phyloP scores from a whole-genome alignment of 2,797 vertebrate genomes.

The Enteromius mattozi region DNA sequence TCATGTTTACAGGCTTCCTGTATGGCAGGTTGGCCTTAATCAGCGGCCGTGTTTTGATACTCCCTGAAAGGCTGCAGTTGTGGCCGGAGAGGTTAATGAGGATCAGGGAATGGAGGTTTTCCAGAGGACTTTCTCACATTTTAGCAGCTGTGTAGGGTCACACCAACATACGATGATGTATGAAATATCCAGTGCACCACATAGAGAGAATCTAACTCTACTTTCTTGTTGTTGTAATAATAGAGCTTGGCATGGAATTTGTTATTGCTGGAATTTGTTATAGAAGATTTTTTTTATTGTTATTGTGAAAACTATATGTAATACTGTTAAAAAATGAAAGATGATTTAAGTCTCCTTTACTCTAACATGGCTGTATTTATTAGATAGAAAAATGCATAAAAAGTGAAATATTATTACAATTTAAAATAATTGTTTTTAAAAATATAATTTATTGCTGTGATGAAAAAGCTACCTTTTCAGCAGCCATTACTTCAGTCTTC shows the following conservation, averaged over 20 bases:
- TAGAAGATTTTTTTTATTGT: not conserved
- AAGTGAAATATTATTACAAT: not conserved
- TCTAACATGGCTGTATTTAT: not conserved
- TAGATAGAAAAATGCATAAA: not conserved
- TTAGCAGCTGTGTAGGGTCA: conserved; percentile 21
- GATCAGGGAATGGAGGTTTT: conserved; percentile 41
- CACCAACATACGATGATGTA: not conserved
- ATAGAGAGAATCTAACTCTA: not conserved
- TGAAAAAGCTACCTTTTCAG: not conserved
- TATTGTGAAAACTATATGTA: not conserved
- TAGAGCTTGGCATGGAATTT: not conserved
- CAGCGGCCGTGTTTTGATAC: conserved; percentile 44
- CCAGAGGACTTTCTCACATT: conserved; percentile 8
- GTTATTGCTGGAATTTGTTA: not conserved
- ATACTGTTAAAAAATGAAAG: not conserved
- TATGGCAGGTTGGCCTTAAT: conserved; percentile 28
- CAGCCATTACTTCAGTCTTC: not conserved
- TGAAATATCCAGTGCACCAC: not conserved
- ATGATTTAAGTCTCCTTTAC: not conserved
- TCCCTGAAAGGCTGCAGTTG: conserved; percentile 31
- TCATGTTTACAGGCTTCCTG: conserved; percentile 22
- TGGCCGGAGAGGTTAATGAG: conserved; percentile 57
- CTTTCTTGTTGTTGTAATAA: not conserved
- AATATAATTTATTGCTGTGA: not conserved
- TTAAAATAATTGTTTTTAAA: not conserved